Conservation (phyloP, 1,140 invertebrate species). For the Brachystomella parvula region DNA sequence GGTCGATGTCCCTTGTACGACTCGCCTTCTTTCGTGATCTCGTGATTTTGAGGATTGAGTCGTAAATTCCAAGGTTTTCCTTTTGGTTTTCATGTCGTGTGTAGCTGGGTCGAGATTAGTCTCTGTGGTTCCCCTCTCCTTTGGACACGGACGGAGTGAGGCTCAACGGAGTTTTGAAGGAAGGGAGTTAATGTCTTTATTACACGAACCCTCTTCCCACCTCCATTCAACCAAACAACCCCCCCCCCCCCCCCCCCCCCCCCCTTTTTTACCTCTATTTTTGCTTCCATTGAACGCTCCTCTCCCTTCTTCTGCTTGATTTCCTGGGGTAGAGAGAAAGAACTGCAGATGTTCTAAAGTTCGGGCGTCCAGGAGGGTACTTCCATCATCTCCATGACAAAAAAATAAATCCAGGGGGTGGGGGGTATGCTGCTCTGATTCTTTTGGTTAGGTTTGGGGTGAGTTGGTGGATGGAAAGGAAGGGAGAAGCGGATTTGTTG, state of each 20-base stretch:
- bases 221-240: conserved; percentile 6
- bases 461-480: not conserved
- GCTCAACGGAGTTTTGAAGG: too few species aligned
- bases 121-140: conserved; percentile 30
- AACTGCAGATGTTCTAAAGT: too few species aligned
- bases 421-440: not conserved
- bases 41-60: too few species aligned
- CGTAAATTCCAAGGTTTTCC: conserved; percentile 10
- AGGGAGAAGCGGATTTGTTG: not conserved
- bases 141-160: conserved; percentile 24
- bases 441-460: not conserved
- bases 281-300: not conserved
- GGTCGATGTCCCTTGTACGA: too few species aligned
- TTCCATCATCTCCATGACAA: too few species aligned
- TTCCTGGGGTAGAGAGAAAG: too few species aligned
- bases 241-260: not conserved
- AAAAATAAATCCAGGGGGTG: too few species aligned
- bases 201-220: not conserved
- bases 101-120: conserved; percentile 17
- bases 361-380: too few species aligned
- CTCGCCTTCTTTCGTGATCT: too few species aligned
- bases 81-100: not conserved
- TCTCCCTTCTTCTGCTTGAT: not conserved
- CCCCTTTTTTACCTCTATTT: not conserved
- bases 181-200: conserved; percentile 27